Conservation (phyloP, 2,113 vertebrate species). For the Poicephalus meyeri region DNA sequence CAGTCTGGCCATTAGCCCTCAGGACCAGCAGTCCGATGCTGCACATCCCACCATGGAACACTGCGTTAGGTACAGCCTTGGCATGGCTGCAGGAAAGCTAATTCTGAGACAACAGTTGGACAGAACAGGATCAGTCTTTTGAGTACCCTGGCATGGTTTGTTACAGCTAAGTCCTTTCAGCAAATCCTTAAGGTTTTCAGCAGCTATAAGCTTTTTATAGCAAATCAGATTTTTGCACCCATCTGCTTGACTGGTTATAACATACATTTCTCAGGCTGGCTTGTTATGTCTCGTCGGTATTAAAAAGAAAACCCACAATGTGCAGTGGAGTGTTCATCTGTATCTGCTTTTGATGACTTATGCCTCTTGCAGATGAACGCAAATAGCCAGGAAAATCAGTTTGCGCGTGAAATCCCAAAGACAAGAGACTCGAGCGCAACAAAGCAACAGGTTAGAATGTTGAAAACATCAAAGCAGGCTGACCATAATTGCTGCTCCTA, state of each 20-base stretch:
- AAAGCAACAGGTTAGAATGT: neutral
- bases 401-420: neutral
- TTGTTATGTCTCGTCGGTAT: neutral
- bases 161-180: conserved; percentile 12
- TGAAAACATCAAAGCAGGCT: neutral
- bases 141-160: neutral
- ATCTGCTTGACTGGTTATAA: conserved; percentile 24
- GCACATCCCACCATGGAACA: neutral
- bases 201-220: conserved; percentile 43
- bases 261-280: neutral
- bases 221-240: conserved; percentile 53
- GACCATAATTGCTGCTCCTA: neutral
- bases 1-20: too few relatives aligned
- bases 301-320: neutral
- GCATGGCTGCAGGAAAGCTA: neutral
- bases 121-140: neutral
- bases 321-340: neutral
- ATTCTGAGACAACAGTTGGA: neutral
- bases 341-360: conserved; percentile 1
- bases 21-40: neutral
- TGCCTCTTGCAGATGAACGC: neutral
- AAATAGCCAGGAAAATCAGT: neutral
- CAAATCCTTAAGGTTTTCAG: conserved; percentile 54
- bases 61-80: accelerated
- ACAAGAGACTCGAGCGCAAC: neutral